phyloP scores from a whole-genome alignment of 1,140 invertebrate genomes.

The Monomorium pharaonis region DNA sequence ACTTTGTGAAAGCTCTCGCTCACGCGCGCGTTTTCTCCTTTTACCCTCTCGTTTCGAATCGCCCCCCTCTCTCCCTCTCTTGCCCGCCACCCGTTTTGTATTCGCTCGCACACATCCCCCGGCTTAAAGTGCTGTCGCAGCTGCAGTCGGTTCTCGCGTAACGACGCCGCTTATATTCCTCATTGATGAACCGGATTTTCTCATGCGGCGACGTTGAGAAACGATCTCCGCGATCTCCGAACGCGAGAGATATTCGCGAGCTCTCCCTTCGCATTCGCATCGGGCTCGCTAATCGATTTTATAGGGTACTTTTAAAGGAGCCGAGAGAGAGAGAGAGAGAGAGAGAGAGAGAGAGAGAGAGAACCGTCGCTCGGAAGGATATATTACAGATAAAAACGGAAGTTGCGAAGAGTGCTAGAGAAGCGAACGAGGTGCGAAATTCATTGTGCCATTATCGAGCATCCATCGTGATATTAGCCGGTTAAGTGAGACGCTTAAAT shows the following conservation, averaged over 20 bases:
- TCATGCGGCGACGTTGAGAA: slow-evolving; percentile 61
- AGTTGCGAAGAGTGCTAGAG: slow-evolving; percentile 24
- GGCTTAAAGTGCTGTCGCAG: slow-evolving; percentile 38
- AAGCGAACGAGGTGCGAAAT: slow-evolving; percentile 28
- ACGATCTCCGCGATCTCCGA: slow-evolving; percentile 44
- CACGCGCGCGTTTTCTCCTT: neutral
- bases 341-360: slow-evolving; percentile 6
- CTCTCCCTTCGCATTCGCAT: neutral
- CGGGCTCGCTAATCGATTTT: slow-evolving; percentile 46
- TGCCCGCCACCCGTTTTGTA: slow-evolving; percentile 52
- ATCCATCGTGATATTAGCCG: slow-evolving; percentile 19
- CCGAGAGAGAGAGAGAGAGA: slow-evolving; percentile 22
- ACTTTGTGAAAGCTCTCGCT: slow-evolving; percentile 18
- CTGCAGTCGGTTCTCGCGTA: slow-evolving; percentile 57
- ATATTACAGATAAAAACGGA: slow-evolving; percentile 38
- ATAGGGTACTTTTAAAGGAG: slow-evolving; percentile 41
- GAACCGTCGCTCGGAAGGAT: slow-evolving; percentile 25
- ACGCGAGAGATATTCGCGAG: slow-evolving; percentile 4
- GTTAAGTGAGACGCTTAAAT: slow-evolving; percentile 7
- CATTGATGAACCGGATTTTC: slow-evolving; percentile 44
- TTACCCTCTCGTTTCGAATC: neutral
- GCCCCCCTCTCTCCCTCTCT: neutral
- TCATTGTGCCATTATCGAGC: slow-evolving; percentile 20
- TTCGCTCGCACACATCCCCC: slow-evolving; percentile 52
- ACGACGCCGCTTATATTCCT: slow-evolving; percentile 60